These are phyloP conservation scores for Ptychodera flava DNA, from an alignment of 35 echinoderm and acorn worm species.

Conservation along the genomic window DNA sequence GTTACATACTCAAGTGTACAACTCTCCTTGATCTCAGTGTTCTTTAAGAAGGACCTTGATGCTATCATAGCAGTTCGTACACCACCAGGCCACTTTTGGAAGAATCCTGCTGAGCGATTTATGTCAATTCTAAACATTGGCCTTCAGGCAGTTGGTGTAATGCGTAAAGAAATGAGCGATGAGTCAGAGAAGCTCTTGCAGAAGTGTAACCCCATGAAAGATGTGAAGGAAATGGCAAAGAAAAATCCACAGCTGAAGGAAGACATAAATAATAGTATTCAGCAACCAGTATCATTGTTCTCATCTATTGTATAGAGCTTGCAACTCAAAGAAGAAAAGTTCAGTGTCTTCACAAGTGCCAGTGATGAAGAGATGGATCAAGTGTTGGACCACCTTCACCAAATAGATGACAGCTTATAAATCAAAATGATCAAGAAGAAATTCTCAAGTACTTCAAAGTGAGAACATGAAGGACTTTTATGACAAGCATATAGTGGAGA, in stretches of 20 bases:
- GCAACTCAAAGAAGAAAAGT: no score
- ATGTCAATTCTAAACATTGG: slow-evolving; percentile 21
- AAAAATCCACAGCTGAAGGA: no score
- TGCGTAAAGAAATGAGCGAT: neutral
- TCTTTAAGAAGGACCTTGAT: slow-evolving; percentile 5
- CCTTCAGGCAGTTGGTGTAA: slow-evolving; percentile 18
- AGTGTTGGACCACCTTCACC: no score
- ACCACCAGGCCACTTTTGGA: slow-evolving; percentile 18
- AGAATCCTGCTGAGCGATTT: slow-evolving; percentile 18
- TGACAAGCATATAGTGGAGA: neutral
- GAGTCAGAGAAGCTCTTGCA: slow-evolving; percentile 2
- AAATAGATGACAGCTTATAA: no score
- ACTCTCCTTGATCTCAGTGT: neutral
- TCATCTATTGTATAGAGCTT: no score
- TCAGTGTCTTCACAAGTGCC: no score
- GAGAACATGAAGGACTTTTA: no score
- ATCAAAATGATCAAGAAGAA: no score
- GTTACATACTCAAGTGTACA: slow-evolving; percentile 13
- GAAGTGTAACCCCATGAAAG: neutral
- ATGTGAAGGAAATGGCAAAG: neutral
- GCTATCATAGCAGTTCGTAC: neutral
- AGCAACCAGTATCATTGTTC: neutral
- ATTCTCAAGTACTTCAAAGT: slow-evolving; percentile 9
- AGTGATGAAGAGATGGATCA: no score
- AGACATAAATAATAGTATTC: no score